These are phyloP conservation scores for Sebastes ruberrimus DNA, from an alignment of 2,797 vertebrate genomes.

Conservation along the genomic window DNA sequence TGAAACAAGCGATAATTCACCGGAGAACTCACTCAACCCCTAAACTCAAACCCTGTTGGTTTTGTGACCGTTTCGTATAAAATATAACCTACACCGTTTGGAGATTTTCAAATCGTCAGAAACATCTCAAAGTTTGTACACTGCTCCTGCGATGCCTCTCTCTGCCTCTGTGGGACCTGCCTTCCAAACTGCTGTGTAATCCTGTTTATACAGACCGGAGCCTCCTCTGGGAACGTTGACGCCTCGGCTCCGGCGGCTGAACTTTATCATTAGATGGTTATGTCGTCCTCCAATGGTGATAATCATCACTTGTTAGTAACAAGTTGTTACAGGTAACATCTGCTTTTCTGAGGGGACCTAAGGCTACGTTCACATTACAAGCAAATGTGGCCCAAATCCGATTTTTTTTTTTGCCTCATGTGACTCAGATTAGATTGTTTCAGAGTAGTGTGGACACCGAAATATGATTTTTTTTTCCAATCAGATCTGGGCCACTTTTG, in stretches of 20 bases:
- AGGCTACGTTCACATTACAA: too few relatives aligned
- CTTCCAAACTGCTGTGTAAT: not conserved
- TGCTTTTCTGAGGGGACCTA: too few relatives aligned
- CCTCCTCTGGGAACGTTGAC: not conserved
- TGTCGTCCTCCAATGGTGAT: not conserved
- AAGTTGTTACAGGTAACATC: not conserved
- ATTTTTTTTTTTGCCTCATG: too few relatives aligned
- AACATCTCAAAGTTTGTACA: not conserved
- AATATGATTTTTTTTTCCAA: too few relatives aligned
- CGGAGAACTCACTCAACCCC: not conserved
- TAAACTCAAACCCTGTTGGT: not conserved
- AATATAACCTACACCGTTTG: not conserved
- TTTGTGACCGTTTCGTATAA: not conserved
- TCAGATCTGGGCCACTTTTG: too few relatives aligned
- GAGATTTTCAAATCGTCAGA: not conserved
- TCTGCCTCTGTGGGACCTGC: not conserved
- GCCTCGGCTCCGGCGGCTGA: not conserved
- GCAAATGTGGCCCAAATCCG: too few relatives aligned
- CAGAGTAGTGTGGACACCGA: too few relatives aligned
- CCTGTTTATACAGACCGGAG: not conserved
- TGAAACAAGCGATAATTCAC: too few relatives aligned
- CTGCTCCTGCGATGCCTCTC: not conserved
- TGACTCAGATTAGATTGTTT: too few relatives aligned
- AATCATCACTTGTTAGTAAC: not conserved
- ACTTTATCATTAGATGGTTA: conserved; percentile 3